These are phyloP conservation scores for Ammospiza caudacuta DNA, from an alignment of 2,113 vertebrate species.

Conservation along the genomic window DNA sequence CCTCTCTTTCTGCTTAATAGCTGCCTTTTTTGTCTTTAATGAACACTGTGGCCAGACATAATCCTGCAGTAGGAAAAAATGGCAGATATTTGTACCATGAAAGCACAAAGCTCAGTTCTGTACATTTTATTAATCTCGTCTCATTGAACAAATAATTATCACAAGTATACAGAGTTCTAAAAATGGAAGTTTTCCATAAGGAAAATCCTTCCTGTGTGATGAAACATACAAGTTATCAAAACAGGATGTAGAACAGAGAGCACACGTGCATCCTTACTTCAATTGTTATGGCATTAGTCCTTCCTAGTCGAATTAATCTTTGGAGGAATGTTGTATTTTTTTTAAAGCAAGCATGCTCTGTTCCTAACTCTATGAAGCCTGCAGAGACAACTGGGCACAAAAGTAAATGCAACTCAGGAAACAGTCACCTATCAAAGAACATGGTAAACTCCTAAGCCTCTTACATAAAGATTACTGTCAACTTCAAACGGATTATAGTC, in stretches of 20 bases:
- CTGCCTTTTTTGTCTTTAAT: not conserved
- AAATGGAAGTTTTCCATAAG: slow-evolving; percentile 19
- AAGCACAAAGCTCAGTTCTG: not conserved
- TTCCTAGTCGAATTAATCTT: slow-evolving; percentile 24
- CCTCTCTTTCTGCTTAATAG: slow-evolving; percentile 3
- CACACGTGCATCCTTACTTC: slow-evolving; percentile 33
- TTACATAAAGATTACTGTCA: not conserved
- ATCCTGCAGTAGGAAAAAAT: not conserved
- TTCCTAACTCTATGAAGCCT: not conserved
- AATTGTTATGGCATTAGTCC: not conserved
- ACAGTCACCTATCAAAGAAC: not conserved
- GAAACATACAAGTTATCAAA: not conserved
- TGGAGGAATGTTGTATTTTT: not conserved
- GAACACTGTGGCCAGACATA: not conserved
- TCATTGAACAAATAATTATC: not conserved
- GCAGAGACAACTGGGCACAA: not conserved
- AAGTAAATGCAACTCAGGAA: not conserved
- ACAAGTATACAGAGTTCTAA: not conserved
- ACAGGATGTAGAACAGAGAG: slow-evolving; percentile 36
- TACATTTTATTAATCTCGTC: not conserved
- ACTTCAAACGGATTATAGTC: not conserved
- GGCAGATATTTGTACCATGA: not conserved
- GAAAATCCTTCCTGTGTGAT: slow-evolving; percentile 37
- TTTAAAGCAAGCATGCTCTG: not conserved
- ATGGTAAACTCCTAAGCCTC: not conserved